Evolutionary conservation across 2,113 vertebrate genomes (phyloP).

Genomic region (Myrmophylax atrothorax): DNA sequence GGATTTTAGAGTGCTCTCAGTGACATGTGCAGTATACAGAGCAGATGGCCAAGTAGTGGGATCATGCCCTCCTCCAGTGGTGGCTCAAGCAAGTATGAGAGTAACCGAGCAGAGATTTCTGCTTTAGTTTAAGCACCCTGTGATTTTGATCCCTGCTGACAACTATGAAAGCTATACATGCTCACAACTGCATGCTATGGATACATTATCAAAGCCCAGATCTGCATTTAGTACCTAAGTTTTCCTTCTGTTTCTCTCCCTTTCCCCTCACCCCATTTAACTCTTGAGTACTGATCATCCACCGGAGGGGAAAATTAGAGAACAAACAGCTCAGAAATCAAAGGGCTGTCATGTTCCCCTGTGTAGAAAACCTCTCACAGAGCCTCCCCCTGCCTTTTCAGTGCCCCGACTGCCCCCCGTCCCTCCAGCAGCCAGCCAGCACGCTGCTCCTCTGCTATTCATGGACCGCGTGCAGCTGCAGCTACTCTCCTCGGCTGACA

Average conservation of each 20-base stretch:
- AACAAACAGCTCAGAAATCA: conserved; percentile 64
- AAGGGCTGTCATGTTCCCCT: conserved; percentile 40
- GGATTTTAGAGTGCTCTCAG: accelerated
- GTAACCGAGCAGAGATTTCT: background rate
- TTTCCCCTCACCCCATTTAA: background rate
- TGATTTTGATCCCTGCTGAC: conserved; percentile 56
- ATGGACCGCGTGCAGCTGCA: conserved; percentile 68
- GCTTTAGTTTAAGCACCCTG: background rate
- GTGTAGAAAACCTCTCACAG: conserved; percentile 9
- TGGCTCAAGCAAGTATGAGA: conserved; percentile 10
- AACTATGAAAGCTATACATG: conserved; percentile 37
- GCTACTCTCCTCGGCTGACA: conserved; percentile 65
- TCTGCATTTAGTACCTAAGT: background rate
- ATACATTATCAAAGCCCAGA: background rate
- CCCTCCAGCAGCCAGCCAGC: conserved; percentile 61
- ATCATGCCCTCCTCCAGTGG: conserved; percentile 45
- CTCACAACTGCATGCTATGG: background rate
- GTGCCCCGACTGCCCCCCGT: conserved; percentile 39
- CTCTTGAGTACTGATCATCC: background rate
- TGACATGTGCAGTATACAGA: background rate
- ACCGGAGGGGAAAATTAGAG: background rate
- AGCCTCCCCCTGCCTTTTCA: conserved; percentile 49
- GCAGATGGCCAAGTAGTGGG: conserved; percentile 42
- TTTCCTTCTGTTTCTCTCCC: background rate
- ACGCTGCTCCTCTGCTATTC: conserved; percentile 63